Conservation (phyloP, 2,113 vertebrate genomes). For the Scopus umbretta region DNA sequence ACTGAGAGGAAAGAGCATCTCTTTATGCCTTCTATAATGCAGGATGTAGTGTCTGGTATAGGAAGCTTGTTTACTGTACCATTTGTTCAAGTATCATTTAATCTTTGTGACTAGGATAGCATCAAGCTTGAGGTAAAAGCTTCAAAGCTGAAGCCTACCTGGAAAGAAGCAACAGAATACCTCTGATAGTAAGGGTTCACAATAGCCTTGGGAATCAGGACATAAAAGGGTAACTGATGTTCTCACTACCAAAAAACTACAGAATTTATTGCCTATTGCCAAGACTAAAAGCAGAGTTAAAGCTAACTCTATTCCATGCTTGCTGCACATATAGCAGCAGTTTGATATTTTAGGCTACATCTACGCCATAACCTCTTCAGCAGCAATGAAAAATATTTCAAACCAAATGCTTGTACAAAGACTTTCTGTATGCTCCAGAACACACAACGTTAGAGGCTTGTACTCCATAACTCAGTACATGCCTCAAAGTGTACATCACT, state of each 20-base stretch:
- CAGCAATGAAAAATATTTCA: background rate
- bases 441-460: background rate
- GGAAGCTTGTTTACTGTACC: background rate
- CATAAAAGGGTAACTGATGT: too few relatives aligned
- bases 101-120: background rate
- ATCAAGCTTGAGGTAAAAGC: background rate
- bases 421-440: background rate
- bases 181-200: background rate
- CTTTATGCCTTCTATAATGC: background rate
- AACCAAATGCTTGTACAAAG: background rate
- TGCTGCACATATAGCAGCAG: background rate
- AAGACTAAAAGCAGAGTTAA: background rate
- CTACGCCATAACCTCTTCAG: background rate
- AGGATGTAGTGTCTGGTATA: background rate
- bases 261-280: background rate
- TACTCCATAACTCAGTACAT: background rate
- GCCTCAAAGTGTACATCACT: background rate
- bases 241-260: background rate
- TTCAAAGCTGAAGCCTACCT: background rate
- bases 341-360: background rate
- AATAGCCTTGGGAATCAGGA: background rate
- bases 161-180: background rate
- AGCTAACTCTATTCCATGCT: background rate
- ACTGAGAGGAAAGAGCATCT: background rate
- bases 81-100: background rate